A percentile compares a stretch with the other conserved stretches of the same genome.
phyloP scores from a whole-genome alignment of 2,113 vertebrate genomes.

The Sylvietta virens region DNA sequence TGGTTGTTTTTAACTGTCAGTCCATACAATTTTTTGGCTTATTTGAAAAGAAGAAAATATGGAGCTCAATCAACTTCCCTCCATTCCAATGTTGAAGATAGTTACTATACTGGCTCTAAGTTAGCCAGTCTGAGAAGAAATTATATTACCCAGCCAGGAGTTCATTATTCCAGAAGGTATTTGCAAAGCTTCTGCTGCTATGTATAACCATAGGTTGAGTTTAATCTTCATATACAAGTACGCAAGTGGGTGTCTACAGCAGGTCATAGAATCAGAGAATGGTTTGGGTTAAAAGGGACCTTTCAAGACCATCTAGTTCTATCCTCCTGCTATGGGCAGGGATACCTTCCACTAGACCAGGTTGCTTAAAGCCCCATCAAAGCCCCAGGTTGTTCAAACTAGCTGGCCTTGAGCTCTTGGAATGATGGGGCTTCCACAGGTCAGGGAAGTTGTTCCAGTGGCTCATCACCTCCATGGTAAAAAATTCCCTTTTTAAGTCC shows the following conservation, averaged over 20 bases:
- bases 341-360: no score
- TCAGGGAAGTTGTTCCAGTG: not conserved
- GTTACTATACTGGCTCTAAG: not conserved
- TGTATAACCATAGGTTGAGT: not conserved
- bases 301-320: not conserved
- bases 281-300: not conserved
- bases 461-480: not conserved
- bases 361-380: not conserved
- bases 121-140: not conserved
- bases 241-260: not conserved
- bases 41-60: not conserved
- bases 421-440: not conserved
- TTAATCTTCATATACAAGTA: not conserved
- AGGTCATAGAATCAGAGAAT: not conserved
- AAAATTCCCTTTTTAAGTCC: not conserved
- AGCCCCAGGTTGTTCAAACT: not conserved
- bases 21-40: not conserved
- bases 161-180: not conserved
- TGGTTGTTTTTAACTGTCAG: not conserved
- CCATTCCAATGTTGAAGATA: not conserved
- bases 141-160: not conserved
- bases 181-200: not conserved
- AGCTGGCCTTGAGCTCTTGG: not conserved
- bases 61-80: not conserved
- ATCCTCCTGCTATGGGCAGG: not conserved